These are phyloP conservation scores for Calycopis cecrops DNA, from an alignment of 1,140 invertebrate species.

Conservation along the genomic window DNA sequence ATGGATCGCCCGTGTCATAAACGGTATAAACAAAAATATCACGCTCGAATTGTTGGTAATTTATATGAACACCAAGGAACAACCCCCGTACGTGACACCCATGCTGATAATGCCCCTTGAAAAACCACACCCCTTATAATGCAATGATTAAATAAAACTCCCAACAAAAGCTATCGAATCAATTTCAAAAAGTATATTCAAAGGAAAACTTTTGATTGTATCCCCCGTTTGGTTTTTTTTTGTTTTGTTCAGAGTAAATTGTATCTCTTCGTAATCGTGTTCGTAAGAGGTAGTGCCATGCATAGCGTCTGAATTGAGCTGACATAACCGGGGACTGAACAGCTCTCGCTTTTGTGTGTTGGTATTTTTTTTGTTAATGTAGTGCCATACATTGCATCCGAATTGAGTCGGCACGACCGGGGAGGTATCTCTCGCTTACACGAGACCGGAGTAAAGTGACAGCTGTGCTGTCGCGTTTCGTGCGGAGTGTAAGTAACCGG, in stretches of 20 bases:
- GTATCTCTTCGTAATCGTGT: too few species aligned
- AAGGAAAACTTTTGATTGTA: constrained; percentile 5
- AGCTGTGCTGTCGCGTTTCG: too few species aligned
- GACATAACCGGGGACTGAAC: too few species aligned
- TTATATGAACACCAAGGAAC: constrained; percentile 34
- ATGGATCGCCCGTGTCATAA: background rate
- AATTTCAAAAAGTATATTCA: constrained; percentile 14
- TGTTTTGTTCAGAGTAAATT: background rate
- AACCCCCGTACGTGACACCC: constrained; percentile 28
- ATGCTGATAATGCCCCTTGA: constrained; percentile 27
- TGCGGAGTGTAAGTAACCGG: too few species aligned
- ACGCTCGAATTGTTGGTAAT: constrained; percentile 25
- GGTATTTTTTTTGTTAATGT: too few species aligned
- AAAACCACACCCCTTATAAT: constrained; percentile 22
- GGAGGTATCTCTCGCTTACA: too few species aligned
- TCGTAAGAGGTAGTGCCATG: too few species aligned
- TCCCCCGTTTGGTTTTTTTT: background rate
- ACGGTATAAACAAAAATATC: constrained; percentile 18
- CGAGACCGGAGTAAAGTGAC: too few species aligned
- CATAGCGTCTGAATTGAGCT: too few species aligned
- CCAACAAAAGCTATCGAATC: constrained; percentile 16
- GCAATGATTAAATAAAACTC: constrained; percentile 26
- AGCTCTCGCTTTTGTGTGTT: too few species aligned
- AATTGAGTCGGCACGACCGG: too few species aligned
- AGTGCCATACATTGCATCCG: too few species aligned